Evolutionary conservation across 2,888 invertebrate genomes (phyloP).

Genomic region (Ophion ventricosus): DNA sequence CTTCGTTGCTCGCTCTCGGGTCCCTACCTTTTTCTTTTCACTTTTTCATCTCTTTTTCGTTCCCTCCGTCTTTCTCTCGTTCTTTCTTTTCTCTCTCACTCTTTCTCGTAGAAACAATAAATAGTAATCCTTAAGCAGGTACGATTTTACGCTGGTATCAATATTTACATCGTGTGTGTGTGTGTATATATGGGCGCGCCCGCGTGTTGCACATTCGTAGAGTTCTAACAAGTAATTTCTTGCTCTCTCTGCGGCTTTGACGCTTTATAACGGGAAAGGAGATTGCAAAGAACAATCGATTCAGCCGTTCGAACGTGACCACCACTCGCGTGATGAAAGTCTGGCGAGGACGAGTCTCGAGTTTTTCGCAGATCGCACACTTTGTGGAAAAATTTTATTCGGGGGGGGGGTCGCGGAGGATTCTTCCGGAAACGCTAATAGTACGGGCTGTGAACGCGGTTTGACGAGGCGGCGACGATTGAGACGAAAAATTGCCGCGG

Average conservation of each 20-base stretch:
- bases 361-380: neutral
- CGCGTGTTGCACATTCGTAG: slow-evolving; percentile 16
- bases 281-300: neutral
- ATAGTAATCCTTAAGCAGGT: slow-evolving; percentile 82
- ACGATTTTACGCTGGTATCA: slow-evolving; percentile 78
- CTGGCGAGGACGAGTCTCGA: neutral
- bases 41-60: neutral
- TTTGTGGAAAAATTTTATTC: no score
- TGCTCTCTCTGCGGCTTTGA: neutral
- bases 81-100: slow-evolving; percentile 52
- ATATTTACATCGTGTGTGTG: slow-evolving; percentile 63
- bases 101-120: slow-evolving; percentile 77
- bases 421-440: slow-evolving; percentile 18
- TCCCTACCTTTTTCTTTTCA: neutral
- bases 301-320: neutral
- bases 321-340: neutral
- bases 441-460: slow-evolving; percentile 28
- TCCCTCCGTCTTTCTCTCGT: slow-evolving; percentile 15
- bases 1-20: neutral
- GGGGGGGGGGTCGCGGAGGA: neutral
- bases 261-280: neutral
- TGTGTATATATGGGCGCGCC: slow-evolving; percentile 31
- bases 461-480: slow-evolving; percentile 3
- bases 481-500: neutral
- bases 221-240: slow-evolving; percentile 26